Evolutionary conservation across 35 echinoderm and acorn worm species (phyloP), one percentile per base, ranked within the genome.

Genomic region (Nesometra sesokonis): DNA sequence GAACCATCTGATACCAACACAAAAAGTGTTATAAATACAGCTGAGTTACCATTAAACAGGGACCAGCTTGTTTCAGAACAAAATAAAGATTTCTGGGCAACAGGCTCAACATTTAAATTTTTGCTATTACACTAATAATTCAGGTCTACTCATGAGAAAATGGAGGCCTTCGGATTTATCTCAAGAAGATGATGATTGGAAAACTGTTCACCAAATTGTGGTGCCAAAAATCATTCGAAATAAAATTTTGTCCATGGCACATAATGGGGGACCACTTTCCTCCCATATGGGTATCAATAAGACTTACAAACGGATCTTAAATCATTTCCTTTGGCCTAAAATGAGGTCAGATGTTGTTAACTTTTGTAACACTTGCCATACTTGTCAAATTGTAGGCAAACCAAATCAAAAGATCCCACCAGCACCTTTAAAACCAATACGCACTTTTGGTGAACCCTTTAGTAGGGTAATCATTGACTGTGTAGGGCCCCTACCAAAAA

Each of bases 361-460:
- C 19, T 91, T 84, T 81, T 85, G 84, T 93, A 80, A 78, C 17
- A 88, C 89, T 7, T 94, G 89, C 78, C 90, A 89, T 77, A 36
- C 78, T 21, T 90, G 94, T 76, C 94, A 97, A 39, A 37, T 96
- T 4, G 87, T 92, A 35, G 87, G 94, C 8, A 97, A 97, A 35
- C 94, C 90, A 23, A 92, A 97, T 57, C 90, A 92, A 67, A 89
- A 86, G n/a, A 89, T n/a, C n/a, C n/a, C n/a, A n/a, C n/a, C n/a
- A n/a, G 90, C 87, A 31, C 94, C 94, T 21, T 33, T 97, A 21
- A 89, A 86, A 78, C 94, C 90, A 8, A 92, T 97, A 32, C 90
- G 90, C 0, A 88, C 94, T 47, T 97, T 97, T 85, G 90, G 92
- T 57, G 94, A 97, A 37, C 94, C 90, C 31, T 93, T 97, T 85